phyloP scores from a whole-genome alignment of 1,140 invertebrate genomes.

The Anoplolepis gracilipes region DNA sequence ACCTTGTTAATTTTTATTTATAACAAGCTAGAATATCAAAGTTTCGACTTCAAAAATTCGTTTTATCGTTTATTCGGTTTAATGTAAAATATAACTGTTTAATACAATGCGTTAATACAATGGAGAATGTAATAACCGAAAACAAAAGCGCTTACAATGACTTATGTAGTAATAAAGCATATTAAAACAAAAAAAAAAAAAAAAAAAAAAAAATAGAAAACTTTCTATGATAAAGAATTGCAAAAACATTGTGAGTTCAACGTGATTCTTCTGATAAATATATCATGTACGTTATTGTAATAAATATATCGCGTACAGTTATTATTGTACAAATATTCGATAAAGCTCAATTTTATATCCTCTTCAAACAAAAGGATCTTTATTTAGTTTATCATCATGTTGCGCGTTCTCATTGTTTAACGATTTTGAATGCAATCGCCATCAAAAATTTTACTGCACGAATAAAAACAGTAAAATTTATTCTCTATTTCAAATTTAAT shows the following conservation, averaged over 20 bases:
- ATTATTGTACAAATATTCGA: not conserved
- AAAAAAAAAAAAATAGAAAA: too few species aligned
- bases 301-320: not conserved
- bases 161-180: constrained; percentile 7
- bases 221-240: too few species aligned
- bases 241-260: not conserved
- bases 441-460: not conserved
- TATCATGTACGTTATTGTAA: not conserved
- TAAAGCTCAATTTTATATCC: constrained; percentile 19
- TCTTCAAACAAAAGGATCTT: not conserved
- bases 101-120: not conserved
- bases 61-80: too few species aligned
- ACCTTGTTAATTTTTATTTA: too few species aligned
- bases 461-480: not conserved
- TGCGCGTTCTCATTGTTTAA: not conserved
- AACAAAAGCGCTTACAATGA: constrained; percentile 4
- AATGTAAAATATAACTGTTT: not conserved
- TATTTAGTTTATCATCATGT: not conserved
- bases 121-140: not conserved
- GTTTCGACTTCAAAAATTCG: too few species aligned
- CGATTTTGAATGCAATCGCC: not conserved
- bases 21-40: too few species aligned
- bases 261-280: not conserved
- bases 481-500: not conserved
- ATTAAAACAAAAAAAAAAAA: not conserved